These are phyloP conservation scores for Canis aureus DNA, from an alignment of 2,113 vertebrate species.

Conservation along the genomic window DNA sequence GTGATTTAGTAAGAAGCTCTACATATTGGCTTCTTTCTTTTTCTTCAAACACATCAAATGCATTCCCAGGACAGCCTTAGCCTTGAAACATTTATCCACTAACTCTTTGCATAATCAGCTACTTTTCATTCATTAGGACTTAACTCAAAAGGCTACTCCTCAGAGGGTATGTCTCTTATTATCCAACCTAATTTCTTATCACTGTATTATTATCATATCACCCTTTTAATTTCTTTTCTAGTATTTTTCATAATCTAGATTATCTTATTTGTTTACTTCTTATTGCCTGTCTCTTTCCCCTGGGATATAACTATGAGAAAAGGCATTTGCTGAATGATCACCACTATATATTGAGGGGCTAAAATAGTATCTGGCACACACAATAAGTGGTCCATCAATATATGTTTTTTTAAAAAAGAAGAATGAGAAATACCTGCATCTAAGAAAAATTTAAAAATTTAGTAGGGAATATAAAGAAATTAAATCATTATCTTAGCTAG, in stretches of 20 bases:
- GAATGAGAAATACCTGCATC: not conserved
- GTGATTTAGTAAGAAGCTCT: not conserved
- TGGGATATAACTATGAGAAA: not conserved
- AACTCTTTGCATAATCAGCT: not conserved
- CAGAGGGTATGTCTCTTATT: not conserved
- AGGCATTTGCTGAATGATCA: not conserved
- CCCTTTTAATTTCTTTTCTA: not conserved
- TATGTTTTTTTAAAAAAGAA: not conserved
- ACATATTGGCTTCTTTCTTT: not conserved
- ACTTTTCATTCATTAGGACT: not conserved
- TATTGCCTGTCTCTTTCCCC: not conserved
- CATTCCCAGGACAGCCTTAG: not conserved
- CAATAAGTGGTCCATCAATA: not conserved
- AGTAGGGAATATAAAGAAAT: not conserved
- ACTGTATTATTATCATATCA: not conserved
- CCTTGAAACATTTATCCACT: not conserved
- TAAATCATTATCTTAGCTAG: not conserved
- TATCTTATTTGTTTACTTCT: not conserved
- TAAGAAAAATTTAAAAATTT: not conserved
- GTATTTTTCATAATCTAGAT: not conserved
- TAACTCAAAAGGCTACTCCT: not conserved
- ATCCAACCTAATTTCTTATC: not conserved
- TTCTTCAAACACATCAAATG: not conserved
- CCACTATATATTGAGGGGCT: not conserved
- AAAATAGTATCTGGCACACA: not conserved